phyloP scores from a whole-genome alignment of 2,797 vertebrate species.

The Sardinella longiceps region DNA sequence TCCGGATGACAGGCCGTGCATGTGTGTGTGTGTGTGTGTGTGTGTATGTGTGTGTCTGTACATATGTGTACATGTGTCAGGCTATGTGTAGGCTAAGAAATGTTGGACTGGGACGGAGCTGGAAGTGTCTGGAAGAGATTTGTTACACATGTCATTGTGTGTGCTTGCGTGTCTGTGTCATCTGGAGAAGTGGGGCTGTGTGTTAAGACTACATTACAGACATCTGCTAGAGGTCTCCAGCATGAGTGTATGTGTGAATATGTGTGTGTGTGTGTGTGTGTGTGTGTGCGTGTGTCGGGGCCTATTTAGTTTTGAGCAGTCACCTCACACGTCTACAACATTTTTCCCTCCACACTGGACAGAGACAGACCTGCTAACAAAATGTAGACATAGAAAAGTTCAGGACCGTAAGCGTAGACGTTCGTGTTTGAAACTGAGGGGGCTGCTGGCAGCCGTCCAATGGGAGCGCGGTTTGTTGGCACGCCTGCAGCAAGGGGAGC shows the following conservation, averaged over 20 bases:
- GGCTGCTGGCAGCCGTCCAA: not conserved
- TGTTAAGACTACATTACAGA: constrained; percentile 11
- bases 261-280: not conserved
- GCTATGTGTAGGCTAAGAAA: not conserved
- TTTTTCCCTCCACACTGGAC: not conserved
- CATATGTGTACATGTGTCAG: not conserved
- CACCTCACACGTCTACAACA: constrained; percentile 17
- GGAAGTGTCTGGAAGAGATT: constrained; percentile 19
- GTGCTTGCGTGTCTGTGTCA: constrained; percentile 24
- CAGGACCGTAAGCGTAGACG: constrained; percentile 17
- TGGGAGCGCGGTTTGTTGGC: constrained; percentile 4
- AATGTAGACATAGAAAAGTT: constrained; percentile 20
- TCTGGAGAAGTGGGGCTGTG: constrained; percentile 12
- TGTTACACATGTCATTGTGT: constrained; percentile 23
- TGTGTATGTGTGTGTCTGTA: not conserved
- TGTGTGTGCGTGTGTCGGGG: not conserved
- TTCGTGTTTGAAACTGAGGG: not conserved
- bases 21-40: constrained; percentile 1
- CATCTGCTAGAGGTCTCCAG: not conserved
- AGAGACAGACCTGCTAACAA: constrained; percentile 7
- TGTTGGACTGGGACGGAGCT: not conserved
- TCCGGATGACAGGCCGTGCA: not conserved
- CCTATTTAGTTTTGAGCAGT: constrained; percentile 5
- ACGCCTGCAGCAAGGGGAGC: not conserved
- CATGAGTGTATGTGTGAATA: no score